Evolutionary conservation across 1,140 invertebrate species (phyloP), one percentile per base, ranked within the genome.

Genomic region (Hydropsyche tenuis): DNA sequence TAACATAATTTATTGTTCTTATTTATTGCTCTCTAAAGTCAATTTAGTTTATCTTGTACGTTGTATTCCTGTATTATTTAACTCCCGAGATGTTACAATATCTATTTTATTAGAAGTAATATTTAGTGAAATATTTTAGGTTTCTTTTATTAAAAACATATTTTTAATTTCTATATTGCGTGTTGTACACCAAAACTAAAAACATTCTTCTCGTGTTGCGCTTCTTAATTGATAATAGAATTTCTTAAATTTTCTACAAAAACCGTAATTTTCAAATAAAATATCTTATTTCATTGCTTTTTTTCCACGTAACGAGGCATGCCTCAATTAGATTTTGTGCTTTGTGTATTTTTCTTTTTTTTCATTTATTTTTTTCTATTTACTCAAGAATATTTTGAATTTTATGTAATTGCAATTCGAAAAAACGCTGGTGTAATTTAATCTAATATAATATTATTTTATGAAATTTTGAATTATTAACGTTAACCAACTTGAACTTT

Each of bases 231-330:
- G 56, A 25, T 60, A 25, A 60, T 25, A 60, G 20, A 60, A 27
- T 60, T 60, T 60, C 56, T 25, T 60, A 60, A 60, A 60, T 60
- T 60, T 25, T 22, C 7, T 60, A 60, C 14, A 60, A 60, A 60
- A 60, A 60, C 56, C 25, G 22, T 25, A 60, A 60, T 60, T 60
- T 60, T 60, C 56, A 25, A 60, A 60, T 60, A 60, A 20, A 60
- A 20, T 12, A 23, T 60, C 9, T 37, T 37, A 4, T 37, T 37
- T 11, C 25, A 60, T 60, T 1, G 9, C 20, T 25, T 60, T 60
- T 60, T 60, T 11, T 60, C 20, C 25, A 53, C 48, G 20, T 53
- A 60, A 60, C 56, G 56, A 60, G 56, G 22, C 7, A 1, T 1
- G 9, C 22, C 25, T 22, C 56, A 60, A 60, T 60, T 60, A 60